Conservation (phyloP, 1,140 invertebrate species). For the Mercenaria mercenaria region DNA sequence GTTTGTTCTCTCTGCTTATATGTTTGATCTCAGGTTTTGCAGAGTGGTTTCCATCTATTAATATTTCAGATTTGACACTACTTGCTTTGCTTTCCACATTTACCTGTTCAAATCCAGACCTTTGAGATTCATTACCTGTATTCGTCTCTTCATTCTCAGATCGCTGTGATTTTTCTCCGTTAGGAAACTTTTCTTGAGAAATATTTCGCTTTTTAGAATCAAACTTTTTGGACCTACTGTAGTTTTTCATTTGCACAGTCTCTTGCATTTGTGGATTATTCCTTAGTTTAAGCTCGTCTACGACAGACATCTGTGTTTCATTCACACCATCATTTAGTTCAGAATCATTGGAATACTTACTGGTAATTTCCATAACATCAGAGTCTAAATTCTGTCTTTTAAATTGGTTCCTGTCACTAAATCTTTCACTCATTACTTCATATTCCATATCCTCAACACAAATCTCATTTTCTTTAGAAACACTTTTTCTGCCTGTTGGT, state of each 20-base stretch:
- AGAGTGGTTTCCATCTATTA: background rate
- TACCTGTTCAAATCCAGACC: background rate
- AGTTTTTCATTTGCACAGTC: background rate
- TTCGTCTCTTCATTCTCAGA: background rate
- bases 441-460: constrained; percentile 40
- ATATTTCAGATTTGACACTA: background rate
- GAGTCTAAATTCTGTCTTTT: no score
- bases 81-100: background rate
- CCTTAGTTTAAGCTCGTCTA: background rate
- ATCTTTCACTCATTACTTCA: constrained; percentile 19
- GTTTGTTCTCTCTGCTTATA: no score
- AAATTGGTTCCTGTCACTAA: no score
- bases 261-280: background rate
- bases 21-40: no score
- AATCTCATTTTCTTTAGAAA: background rate
- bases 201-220: background rate
- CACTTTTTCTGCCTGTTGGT: background rate
- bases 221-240: background rate
- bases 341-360: no score
- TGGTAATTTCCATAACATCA: no score
- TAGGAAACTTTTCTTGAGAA: background rate
- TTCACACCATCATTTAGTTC: background rate
- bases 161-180: background rate
- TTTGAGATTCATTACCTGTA: background rate
- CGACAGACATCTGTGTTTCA: background rate